Base-by-base conservation (phyloP, 2,797 vertebrate species). In the Epinephelus awoara region DNA sequence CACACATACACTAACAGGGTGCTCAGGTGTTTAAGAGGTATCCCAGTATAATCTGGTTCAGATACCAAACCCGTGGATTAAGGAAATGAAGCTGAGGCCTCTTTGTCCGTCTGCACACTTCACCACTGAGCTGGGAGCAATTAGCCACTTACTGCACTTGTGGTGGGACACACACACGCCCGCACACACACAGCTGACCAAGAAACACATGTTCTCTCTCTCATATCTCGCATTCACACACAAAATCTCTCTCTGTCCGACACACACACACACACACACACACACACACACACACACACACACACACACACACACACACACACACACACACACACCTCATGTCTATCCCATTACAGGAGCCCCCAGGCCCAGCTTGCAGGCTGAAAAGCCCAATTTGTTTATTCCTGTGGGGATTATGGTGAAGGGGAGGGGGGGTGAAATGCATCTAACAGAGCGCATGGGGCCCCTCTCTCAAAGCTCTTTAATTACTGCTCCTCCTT, bases 371-470 rank as follows among this genome's bases (percentile, higher is more conserved):
- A 87, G 90, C 88, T 90, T 91, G 89, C 88, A 73, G 89, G 84
- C 92, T 93, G 84, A 95, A 94, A 95, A 90, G 82, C 90, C 92
- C 92, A 95, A 94, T 95, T 95, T 95, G 93, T 94, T 95, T 93
- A 93, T 92, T 94, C 92, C 90, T 93, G 83, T 88, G 87, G 89
- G 92, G 93, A 95, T 94, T 94, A 95, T 63, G 80, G 81, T 80
- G 54, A 59, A 57, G 67, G 65, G 84, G 78, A 56, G 38, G 47
- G 63, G 61, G 82, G 79, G 44, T 93, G 91, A 94, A 94, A 94
- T 90, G 88, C 89, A 95, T 94, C 91, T 91, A 92, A 94, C 88
- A 93, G 90, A 85, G 86, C 66, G 72, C 68, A 74, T 89, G 89
- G 90, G 90, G 83, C 85, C 79, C 82, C 88, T 80, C 71, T 68